phyloP scores from a whole-genome alignment of 1,140 invertebrate genomes.

The Halesus radiatus region DNA sequence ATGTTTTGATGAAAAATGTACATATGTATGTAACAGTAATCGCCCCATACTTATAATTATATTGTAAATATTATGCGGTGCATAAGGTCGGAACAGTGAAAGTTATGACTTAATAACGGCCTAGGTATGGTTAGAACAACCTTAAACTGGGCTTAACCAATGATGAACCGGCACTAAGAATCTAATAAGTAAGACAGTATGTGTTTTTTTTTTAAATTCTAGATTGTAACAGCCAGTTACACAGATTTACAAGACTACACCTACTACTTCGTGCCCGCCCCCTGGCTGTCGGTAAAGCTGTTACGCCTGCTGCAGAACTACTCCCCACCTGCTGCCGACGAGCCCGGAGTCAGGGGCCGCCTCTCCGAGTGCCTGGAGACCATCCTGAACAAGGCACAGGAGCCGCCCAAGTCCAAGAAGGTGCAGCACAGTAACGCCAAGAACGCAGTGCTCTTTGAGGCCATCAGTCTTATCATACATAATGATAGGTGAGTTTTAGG shows the following conservation, averaged over 20 bases:
- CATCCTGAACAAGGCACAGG: slow-evolving; percentile 99
- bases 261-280: slow-evolving; percentile 99
- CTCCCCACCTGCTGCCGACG: slow-evolving; percentile 94
- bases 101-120: no score
- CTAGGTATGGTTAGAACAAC: no score
- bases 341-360: slow-evolving; percentile 93
- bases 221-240: slow-evolving; percentile 98
- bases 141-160: no score
- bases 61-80: no score
- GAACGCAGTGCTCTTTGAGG: slow-evolving; percentile 99
- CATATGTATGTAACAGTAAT: no score
- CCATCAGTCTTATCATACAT: slow-evolving; percentile 99
- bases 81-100: no score
- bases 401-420: slow-evolving; percentile 99
- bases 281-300: slow-evolving; percentile 99
- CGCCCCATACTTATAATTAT: no score
- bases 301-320: slow-evolving; percentile 98
- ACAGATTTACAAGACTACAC: slow-evolving; percentile 99
- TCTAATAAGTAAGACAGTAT: no score
- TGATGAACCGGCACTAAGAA: no score
- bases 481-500: slow-evolving; percentile 85
- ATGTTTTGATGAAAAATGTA: not conserved
- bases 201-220: not conserved
- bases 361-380: slow-evolving; percentile 99
- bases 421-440: slow-evolving; percentile 99